phyloP scores from a whole-genome alignment of 2,888 invertebrate genomes.

The Microlaimidae sp. region DNA sequence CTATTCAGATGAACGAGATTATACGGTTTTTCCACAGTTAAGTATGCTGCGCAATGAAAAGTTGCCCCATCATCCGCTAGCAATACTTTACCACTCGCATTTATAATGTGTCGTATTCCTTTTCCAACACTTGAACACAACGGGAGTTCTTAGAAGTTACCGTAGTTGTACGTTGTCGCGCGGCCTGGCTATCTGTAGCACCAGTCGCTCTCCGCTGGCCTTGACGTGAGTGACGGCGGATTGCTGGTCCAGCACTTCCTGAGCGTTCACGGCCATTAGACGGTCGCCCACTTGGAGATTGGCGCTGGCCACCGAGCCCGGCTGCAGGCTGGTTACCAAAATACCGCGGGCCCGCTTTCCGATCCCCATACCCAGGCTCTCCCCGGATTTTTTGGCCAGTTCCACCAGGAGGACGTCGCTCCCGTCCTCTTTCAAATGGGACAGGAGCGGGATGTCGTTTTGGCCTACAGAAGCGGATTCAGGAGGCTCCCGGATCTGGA shows the following conservation, averaged over 20 bases:
- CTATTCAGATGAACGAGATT: too few relatives aligned
- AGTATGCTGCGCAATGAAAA: too few relatives aligned
- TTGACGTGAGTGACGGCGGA: conserved; percentile 34
- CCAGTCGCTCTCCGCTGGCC: conserved; percentile 25
- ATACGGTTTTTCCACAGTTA: too few relatives aligned
- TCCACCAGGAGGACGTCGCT: conserved; percentile 29
- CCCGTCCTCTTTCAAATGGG: conserved; percentile 27
- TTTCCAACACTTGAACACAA: too few relatives aligned
- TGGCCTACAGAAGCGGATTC: too few relatives aligned
- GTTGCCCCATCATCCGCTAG: too few relatives aligned
- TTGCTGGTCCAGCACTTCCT: conserved; percentile 32
- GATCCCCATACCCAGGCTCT: conserved; percentile 35
- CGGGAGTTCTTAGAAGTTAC: too few relatives aligned
- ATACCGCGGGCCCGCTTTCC: conserved; percentile 31
- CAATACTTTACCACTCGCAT: too few relatives aligned
- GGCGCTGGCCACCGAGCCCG: conserved; percentile 23
- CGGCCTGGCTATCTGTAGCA: conserved; percentile 29
- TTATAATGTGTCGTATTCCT: too few relatives aligned
- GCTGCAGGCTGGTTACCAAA: conserved; percentile 32
- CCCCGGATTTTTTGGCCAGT: conserved; percentile 29
- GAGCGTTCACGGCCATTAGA: conserved; percentile 62
- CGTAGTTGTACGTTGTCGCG: neutral
- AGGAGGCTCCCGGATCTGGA: too few relatives aligned
- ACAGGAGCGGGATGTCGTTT: too few relatives aligned
- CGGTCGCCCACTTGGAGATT: conserved; percentile 51